Evolutionary conservation across 2,113 vertebrate species (phyloP), one percentile per base, ranked within the genome.

Genomic region (Microtus ochrogaster): DNA sequence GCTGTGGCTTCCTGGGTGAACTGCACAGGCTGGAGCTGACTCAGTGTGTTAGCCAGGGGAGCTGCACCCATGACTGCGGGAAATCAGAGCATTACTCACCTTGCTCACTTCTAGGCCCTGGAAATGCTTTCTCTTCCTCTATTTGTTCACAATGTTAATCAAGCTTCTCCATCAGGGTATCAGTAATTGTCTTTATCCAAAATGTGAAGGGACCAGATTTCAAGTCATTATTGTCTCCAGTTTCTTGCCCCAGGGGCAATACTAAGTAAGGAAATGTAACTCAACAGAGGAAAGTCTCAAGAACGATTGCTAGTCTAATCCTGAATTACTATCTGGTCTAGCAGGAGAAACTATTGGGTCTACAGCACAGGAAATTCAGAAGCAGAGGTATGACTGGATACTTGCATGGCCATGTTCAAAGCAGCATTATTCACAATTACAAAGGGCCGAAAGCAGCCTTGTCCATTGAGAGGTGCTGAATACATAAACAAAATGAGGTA

Each of bases 251-350:
- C 36, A 49, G 11, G 30, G 36, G 66, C 17, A 82, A 30, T 76
- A 65, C 72, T 72, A 22, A 86, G 9, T 39, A 19, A 2, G 74
- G 33, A 28, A 84, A 11, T 22, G 70, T 44, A 94, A 28, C 72
- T 92, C 73, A 68, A 2, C 9, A 72, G 72, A 10, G 16, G 10
- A 92, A 47, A 92, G 47, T 91, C 88, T 88, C n/a, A 49, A 96
- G 66, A 98, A 97, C 94, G 94, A 70, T 98, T 97, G 44, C 49
- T 61, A 94, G 91, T 73, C 82, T 16, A 77, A 89, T 7, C n/a
- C 3, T 44, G 9, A 85, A 36, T 26, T 72, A 89, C 4, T 0
- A 41, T 5, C 19, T 36, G 44, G 63, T 39, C 26, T 13, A 94
- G 26, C 21, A 44, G 44, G 30, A 4, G 72, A 39, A 41, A 90